phyloP scores from a whole-genome alignment of 2,888 invertebrate genomes.

The Lepeophtheirus nordmannii region DNA sequence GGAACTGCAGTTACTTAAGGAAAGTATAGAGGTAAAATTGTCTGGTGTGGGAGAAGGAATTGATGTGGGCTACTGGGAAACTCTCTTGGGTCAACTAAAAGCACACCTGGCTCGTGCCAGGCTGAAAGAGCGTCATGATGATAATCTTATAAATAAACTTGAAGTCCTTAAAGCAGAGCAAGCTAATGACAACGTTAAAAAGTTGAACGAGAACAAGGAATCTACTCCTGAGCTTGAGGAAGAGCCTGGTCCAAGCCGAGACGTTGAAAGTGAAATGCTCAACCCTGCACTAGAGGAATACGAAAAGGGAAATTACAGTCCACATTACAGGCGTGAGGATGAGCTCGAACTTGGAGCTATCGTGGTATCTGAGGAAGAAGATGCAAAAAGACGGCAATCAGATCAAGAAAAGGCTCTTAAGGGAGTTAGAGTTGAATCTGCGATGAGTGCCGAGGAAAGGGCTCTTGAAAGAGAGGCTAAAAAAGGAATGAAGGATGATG shows the following conservation, averaged over 20 bases:
- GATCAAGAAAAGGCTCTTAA: conserved; percentile 48
- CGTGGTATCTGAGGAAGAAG: conserved; percentile 57
- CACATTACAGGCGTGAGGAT: conserved; percentile 46
- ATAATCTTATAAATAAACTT: conserved; percentile 69
- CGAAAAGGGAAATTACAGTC: conserved; percentile 67
- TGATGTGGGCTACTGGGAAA: conserved; percentile 97
- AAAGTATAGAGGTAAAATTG: conserved; percentile 72
- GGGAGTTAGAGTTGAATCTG: conserved; percentile 41
- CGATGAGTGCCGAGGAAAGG: conserved; percentile 44
- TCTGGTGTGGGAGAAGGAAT: conserved; percentile 67
- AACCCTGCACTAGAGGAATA: conserved; percentile 49
- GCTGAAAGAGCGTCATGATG: conserved; percentile 78
- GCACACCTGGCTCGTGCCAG: conserved; percentile 87
- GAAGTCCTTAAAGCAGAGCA: conserved; percentile 58
- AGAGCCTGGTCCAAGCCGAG: neutral
- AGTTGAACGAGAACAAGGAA: conserved; percentile 26
- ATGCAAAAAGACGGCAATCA: conserved; percentile 54
- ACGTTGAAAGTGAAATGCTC: conserved; percentile 18
- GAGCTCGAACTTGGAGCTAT: conserved; percentile 60
- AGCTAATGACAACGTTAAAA: conserved; percentile 27
- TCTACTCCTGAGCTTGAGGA: conserved; percentile 29
- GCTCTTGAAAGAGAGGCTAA: conserved; percentile 62
- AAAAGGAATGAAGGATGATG: conserved; percentile 68
- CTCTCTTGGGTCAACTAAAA: conserved; percentile 80
- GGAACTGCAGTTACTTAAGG: conserved; percentile 65